A percentile compares a stretch with the other conserved stretches of the same genome.
These are phyloP conservation scores for Pandemis cinnamomeana DNA, from an alignment of 2,888 invertebrate species.

Conservation along the genomic window DNA sequence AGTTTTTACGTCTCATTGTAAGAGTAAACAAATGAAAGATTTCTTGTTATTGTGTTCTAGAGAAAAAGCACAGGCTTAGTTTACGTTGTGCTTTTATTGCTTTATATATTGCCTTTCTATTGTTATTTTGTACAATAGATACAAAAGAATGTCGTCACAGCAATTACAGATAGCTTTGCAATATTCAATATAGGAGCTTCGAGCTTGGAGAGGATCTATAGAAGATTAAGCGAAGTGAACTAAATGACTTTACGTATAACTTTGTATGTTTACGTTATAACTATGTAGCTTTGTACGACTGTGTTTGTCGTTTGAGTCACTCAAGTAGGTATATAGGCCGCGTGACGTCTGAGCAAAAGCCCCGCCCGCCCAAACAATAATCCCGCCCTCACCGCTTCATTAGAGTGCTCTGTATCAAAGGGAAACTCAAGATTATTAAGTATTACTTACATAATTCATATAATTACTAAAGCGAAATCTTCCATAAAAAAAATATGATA, in stretches of 20 bases:
- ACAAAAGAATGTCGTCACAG: constrained; percentile 17
- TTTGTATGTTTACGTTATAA: background rate
- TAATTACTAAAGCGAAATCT: background rate
- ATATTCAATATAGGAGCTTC: constrained; percentile 18
- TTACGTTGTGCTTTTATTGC: background rate
- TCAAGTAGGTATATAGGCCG: constrained; percentile 7
- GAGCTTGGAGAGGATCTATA: background rate
- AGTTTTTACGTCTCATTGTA: constrained; percentile 7
- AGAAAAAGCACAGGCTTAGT: background rate
- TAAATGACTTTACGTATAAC: background rate
- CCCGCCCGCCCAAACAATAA: constrained; percentile 36
- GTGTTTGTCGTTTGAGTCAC: constrained; percentile 1
- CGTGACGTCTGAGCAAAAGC: constrained; percentile 25
- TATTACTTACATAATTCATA: background rate
- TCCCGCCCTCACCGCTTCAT: constrained; percentile 23
- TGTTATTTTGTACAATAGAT: constrained; percentile 17
- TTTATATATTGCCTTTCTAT: background rate
- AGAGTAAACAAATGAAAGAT: constrained; percentile 4
- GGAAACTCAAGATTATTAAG: background rate
- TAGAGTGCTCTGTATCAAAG: background rate
- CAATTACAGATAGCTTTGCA: constrained; percentile 3
- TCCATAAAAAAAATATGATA: background rate
- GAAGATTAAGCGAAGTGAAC: background rate
- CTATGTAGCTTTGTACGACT: constrained; percentile 4
- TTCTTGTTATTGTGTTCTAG: constrained; percentile 8